Percentiles rank a stretch among this genome's conserved stretches.
phyloP scores from a whole-genome alignment of 92 coral and sea anemone species.

The Nematostella vectensis region DNA sequence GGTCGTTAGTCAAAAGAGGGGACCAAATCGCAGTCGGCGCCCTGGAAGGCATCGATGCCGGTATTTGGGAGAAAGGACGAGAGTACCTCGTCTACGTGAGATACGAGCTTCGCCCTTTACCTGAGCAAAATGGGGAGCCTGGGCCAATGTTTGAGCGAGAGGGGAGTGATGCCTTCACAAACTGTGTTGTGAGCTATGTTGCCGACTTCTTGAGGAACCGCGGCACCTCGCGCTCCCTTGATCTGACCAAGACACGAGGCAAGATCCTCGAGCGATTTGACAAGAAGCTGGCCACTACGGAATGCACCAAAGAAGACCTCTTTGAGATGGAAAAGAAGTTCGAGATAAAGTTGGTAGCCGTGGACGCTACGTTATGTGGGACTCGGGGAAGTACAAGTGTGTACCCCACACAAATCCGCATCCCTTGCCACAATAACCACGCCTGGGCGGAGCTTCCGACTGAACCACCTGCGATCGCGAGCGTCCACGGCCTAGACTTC shows the following conservation, averaged over 20 bases:
- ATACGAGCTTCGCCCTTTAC: no score
- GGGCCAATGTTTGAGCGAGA: no score
- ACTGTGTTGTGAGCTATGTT: no score
- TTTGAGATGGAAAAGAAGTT: slow-evolving; percentile 8
- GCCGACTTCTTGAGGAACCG: no score
- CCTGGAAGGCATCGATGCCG: slow-evolving; percentile 16
- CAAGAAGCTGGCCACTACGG: slow-evolving; percentile 16
- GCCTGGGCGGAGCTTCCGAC: slow-evolving; percentile 26
- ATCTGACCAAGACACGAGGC: slow-evolving; percentile 18
- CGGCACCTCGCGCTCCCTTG: slow-evolving; percentile 9
- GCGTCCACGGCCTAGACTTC: slow-evolving; percentile 10
- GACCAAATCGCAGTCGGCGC: slow-evolving; percentile 15
- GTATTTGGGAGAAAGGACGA: no score
- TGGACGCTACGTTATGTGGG: no score
- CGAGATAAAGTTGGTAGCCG: slow-evolving; percentile 14
- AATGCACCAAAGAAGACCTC: slow-evolving; percentile 12
- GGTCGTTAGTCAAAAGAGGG: slow-evolving; percentile 5
- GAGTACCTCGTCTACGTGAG: no score
- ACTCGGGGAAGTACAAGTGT: no score
- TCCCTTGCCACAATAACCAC: slow-evolving; percentile 32
- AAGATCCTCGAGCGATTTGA: slow-evolving; percentile 8
- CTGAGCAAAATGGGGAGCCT: no score
- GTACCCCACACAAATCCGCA: no score
- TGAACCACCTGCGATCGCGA: slow-evolving; percentile 10
- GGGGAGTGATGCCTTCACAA: no score